Evolutionary conservation across 1,140 invertebrate genomes (phyloP).

Genomic region (Tetramorium alpestre): DNA sequence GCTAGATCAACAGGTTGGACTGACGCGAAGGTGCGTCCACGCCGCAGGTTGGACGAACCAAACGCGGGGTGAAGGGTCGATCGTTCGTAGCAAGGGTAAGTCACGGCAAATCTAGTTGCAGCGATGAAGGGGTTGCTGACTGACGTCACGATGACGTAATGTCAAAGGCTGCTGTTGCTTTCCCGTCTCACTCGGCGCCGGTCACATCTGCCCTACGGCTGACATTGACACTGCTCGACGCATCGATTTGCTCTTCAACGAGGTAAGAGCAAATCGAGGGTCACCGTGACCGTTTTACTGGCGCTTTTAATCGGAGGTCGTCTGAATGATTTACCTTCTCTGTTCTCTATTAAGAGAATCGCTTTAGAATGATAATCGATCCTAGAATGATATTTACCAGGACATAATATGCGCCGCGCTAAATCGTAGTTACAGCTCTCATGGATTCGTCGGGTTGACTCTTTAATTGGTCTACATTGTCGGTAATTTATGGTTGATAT

Average conservation of each 20-base stretch:
- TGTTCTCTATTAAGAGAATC: slow-evolving; percentile 22
- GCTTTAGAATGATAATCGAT: neutral
- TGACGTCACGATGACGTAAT: slow-evolving; percentile 79
- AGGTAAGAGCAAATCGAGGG: slow-evolving; percentile 61
- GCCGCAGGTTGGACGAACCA: slow-evolving; percentile 27
- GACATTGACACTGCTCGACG: slow-evolving; percentile 79
- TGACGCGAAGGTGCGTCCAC: slow-evolving; percentile 44
- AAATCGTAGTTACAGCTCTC: neutral
- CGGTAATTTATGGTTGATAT: neutral
- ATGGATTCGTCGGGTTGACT: neutral
- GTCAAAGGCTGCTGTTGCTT: slow-evolving; percentile 47
- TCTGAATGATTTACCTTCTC: slow-evolving; percentile 67
- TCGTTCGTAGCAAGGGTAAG: slow-evolving; percentile 46
- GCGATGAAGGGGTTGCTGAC: slow-evolving; percentile 63
- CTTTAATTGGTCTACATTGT: slow-evolving; percentile 20
- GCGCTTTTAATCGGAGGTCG: slow-evolving; percentile 67
- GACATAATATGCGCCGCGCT: neutral
- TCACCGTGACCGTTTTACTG: slow-evolving; percentile 68
- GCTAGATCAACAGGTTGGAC: slow-evolving; percentile 79
- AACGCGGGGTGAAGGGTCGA: neutral
- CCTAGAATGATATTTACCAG: slow-evolving; percentile 20
- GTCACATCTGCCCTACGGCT: slow-evolving; percentile 72
- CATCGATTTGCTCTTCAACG: slow-evolving; percentile 73
- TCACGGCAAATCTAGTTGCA: slow-evolving; percentile 20
- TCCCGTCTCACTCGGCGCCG: slow-evolving; percentile 47